A percentile compares a stretch with the other conserved stretches of the same genome.
Evolutionary conservation across 2,888 invertebrate species (phyloP).

Genomic region (Cinara cedri): DNA sequence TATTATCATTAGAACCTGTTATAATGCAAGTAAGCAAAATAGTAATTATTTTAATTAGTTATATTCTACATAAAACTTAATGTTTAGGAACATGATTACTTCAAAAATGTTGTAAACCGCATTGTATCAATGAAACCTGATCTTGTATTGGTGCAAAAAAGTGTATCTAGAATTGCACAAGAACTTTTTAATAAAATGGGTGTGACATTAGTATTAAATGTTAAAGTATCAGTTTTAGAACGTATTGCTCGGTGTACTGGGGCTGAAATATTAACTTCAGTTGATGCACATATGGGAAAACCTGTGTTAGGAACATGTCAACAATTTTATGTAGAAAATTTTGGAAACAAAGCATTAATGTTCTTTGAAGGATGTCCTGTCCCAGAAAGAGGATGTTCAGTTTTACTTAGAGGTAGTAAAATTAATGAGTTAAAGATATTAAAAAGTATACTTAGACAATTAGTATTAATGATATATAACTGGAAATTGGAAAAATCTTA

Average conservation of each 20-base stretch:
- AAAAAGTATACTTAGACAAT: slow-evolving; percentile 81
- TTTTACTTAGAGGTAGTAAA: slow-evolving; percentile 60
- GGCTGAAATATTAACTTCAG: slow-evolving; percentile 83
- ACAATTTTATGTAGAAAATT: slow-evolving; percentile 76
- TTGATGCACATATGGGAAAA: slow-evolving; percentile 80
- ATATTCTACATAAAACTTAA: background rate
- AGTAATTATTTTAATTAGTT: slow-evolving; percentile 28
- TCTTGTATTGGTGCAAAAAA: slow-evolving; percentile 83
- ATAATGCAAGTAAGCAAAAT: slow-evolving; percentile 76
- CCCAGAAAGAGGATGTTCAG: slow-evolving; percentile 63
- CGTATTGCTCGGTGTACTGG: slow-evolving; percentile 78
- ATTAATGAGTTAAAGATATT: slow-evolving; percentile 68
- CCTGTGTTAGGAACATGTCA: slow-evolving; percentile 85
- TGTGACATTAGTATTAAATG: slow-evolving; percentile 86
- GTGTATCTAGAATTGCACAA: slow-evolving; percentile 75
- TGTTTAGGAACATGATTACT: slow-evolving; percentile 79
- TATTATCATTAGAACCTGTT: slow-evolving; percentile 92
- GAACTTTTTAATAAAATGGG: slow-evolving; percentile 79
- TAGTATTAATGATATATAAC: slow-evolving; percentile 86
- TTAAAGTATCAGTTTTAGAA: slow-evolving; percentile 81
- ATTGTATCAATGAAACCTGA: slow-evolving; percentile 84
- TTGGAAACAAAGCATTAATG: slow-evolving; percentile 83
- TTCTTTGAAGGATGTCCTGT: slow-evolving; percentile 89
- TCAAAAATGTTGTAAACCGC: slow-evolving; percentile 83
- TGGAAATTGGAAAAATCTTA: slow-evolving; percentile 92